phyloP scores from a whole-genome alignment of 2,113 vertebrate genomes.

The Corynorhinus townsendii region DNA sequence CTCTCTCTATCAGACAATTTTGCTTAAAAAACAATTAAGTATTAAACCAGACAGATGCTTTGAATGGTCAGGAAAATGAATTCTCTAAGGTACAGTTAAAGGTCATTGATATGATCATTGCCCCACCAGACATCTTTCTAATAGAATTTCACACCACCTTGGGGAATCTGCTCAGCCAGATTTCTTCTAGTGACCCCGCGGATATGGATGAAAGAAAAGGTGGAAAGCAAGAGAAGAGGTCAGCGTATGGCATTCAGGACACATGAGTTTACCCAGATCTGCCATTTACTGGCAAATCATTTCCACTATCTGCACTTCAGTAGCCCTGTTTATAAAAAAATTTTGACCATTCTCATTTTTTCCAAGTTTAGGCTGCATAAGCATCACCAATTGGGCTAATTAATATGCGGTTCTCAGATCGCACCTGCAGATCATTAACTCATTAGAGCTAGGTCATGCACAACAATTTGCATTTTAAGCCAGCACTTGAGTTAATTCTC shows the following conservation, averaged over 20 bases:
- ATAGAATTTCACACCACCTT: conserved; percentile 24
- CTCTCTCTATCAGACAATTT: neutral
- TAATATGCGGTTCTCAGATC: neutral
- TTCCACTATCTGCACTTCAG: neutral
- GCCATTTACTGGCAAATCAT: neutral
- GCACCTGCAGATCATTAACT: neutral
- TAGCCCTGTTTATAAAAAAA: neutral
- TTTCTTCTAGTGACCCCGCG: neutral
- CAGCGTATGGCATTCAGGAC: neutral
- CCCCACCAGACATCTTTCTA: neutral
- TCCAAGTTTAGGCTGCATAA: neutral
- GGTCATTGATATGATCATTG: conserved; percentile 6
- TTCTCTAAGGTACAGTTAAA: conserved; percentile 36
- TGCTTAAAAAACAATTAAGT: neutral
- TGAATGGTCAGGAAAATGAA: neutral
- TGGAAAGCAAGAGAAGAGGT: neutral
- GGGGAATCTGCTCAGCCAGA: neutral
- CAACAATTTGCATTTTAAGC: neutral
- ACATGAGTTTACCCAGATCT: neutral
- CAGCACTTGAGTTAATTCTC: neutral
- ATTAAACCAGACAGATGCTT: conserved; percentile 4
- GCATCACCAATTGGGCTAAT: neutral
- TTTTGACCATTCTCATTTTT: neutral
- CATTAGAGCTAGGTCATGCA: neutral
- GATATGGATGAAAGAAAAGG: neutral